Evolutionary conservation across 2,888 invertebrate genomes (phyloP), one percentile per base, ranked within the genome.

Genomic region (Vesta saturnalis): DNA sequence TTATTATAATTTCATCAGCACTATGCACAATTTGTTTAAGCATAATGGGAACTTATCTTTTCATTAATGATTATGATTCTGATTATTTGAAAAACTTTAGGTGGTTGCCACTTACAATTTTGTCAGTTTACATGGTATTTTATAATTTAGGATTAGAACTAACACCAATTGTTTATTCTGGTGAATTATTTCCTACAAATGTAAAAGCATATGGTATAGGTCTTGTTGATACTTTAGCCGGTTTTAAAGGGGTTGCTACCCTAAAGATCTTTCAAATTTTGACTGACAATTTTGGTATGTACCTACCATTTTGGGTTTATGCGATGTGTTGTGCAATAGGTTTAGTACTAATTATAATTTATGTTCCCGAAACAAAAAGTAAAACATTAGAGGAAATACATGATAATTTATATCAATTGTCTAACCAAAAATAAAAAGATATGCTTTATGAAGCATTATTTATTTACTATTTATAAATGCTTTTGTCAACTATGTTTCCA

Each of bases 311-410:
- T 80, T 88, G 88, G 84, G 87, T 88, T 77, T 91, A 90, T 81
- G 85, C 89, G 0, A 76, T 83, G 5, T 89, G 88, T 78, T 89
- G 89, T 30, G 80, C 88, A 18, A 70, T 89, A 65, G 90, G 91
- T 0, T 83, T 90, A 58, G 81, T 88, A 67, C 90, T 89, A 79
- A 88, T 91, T 77, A 74, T 86, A 39, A 82, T 86, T 23, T 83
- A 87, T 72, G 86, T 91, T 21, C 90, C 91, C 0, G 91, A 91
- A 82, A 91, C 91, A 1, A 91, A 90, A 79, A 90, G 90, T 64
- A 91, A 90, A 78, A 90, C 90, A 3, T 86, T 91, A 77, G 86
- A 89, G 60, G 87, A 89, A 76, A 91, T 91, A 76, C n/a, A n/a
- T n/a, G n/a, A n/a, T n/a, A n/a, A n/a, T n/a, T n/a, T n/a, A n/a